Base-by-base conservation (phyloP, 1,140 invertebrate species). In the Musca domestica region DNA sequence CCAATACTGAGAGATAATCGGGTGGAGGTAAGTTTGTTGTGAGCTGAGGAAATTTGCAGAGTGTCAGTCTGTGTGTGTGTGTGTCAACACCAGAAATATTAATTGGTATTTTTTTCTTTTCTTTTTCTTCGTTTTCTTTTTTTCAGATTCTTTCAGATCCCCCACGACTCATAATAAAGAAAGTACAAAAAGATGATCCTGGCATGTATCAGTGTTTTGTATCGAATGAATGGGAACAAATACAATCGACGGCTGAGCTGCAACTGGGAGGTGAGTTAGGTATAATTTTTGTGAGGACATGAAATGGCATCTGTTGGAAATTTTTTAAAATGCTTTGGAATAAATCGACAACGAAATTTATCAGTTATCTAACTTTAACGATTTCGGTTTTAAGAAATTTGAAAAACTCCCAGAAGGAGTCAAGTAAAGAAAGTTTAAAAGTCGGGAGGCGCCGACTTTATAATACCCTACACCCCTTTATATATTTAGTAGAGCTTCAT, bases 171-270 rank as follows among this genome's bases (percentile, higher is more conserved):
- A 78, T 82, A 25, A 81, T 82, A 19, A 81, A 80, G 58, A 81
- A 81, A 41, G 76, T 82, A 66, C 80, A 81, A 54, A 82, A 82
- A 56, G 80, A 82, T 47, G 80, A 82, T 67, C 80, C 80, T 0
- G 80, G 78, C n/a, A 91, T 95, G 86, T 97, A 95, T 83, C 94
- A 95, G 72, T 98, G 95, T 80, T 91, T 94, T 70, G 93, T 91
- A 3, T 89, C 87, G 71, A 93, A 94, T 73, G 90, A 93, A 68
- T 91, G 89, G 80, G 92, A 95, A 75, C 92, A 94, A 83, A 91
- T 90, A 20, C 91, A 94, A 76, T 91, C 92, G 0, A 90, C 89
- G 12, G 88, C 93, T 1, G 92, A 95, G 77, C 85, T 95, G 9
- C 86, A 90, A 71, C 87, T 96, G 70, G 92, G 94, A 72, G 92